Evolutionary conservation across 1,140 invertebrate genomes (phyloP).

Genomic region (Micrasema minimum): DNA sequence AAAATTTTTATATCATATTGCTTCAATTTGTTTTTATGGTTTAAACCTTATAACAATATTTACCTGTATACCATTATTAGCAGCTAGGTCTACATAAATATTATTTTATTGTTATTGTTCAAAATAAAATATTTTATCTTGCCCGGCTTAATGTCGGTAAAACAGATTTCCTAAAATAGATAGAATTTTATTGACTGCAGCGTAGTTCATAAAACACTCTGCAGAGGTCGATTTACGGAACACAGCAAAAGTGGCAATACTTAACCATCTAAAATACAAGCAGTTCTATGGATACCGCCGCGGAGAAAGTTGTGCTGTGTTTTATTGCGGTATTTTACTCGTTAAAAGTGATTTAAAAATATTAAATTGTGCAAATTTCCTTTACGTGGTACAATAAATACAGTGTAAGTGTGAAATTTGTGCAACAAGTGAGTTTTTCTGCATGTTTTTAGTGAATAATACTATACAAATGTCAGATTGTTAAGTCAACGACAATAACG

Average conservation of each 20-base stretch:
- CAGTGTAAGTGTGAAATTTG: constrained; percentile 24
- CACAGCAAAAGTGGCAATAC: not conserved
- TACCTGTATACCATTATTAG: too few relatives aligned
- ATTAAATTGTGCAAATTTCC: constrained; percentile 9
- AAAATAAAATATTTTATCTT: too few relatives aligned
- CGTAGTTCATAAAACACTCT: not conserved
- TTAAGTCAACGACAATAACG: constrained; percentile 7
- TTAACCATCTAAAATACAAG: constrained; percentile 18
- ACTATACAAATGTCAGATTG: constrained; percentile 24
- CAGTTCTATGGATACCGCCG: constrained; percentile 37
- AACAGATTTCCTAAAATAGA: not conserved
- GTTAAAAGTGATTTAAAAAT: constrained; percentile 26
- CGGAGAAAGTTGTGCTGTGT: constrained; percentile 18
- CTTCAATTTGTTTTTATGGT: too few relatives aligned
- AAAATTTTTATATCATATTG: too few relatives aligned
- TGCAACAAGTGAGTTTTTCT: constrained; percentile 10
- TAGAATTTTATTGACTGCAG: constrained; percentile 16
- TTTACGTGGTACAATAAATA: constrained; percentile 6
- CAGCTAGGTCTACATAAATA: too few relatives aligned
- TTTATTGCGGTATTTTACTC: constrained; percentile 22
- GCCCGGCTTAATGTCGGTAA: not conserved
- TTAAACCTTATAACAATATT: too few relatives aligned
- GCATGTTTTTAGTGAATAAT: constrained; percentile 15
- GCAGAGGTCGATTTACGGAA: not conserved
- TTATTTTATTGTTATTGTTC: too few relatives aligned